phyloP scores from a whole-genome alignment of 64 coral and sea anemone species.

The Hydrozoanthus tunicans region DNA sequence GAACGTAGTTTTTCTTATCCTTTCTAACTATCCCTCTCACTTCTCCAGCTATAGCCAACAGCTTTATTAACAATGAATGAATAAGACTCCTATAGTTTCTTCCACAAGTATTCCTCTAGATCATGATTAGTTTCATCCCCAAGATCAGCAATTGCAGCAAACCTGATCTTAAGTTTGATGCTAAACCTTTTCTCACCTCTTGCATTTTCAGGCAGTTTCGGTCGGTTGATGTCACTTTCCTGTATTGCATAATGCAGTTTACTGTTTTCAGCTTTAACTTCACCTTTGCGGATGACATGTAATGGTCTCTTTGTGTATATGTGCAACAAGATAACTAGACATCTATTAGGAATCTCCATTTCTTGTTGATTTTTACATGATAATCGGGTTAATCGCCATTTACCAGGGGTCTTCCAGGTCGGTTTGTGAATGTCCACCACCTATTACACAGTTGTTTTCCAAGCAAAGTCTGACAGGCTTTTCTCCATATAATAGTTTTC shows the following conservation, averaged over 20 bases:
- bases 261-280: neutral
- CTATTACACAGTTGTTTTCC: neutral
- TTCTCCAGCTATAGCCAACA: neutral
- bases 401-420: neutral
- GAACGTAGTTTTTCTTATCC: neutral
- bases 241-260: neutral
- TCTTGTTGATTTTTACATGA: slow-evolving; percentile 1
- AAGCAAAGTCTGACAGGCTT: neutral
- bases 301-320: neutral
- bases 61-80: neutral
- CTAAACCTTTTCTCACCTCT: neutral
- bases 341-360: neutral
- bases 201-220: neutral
- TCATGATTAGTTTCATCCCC: neutral
- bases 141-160: neutral
- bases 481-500: too few species aligned
- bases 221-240: slow-evolving; percentile 9
- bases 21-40: neutral
- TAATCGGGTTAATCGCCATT: neutral
- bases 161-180: neutral
- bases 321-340: neutral
- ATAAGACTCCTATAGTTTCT: neutral
- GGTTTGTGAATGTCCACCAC: neutral
- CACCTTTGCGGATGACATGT: neutral
- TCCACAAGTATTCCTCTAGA: neutral